Evolutionary conservation across 1,140 invertebrate genomes (phyloP), one percentile per base, ranked within the genome.

Genomic region (Akabosia matsudoensis): DNA sequence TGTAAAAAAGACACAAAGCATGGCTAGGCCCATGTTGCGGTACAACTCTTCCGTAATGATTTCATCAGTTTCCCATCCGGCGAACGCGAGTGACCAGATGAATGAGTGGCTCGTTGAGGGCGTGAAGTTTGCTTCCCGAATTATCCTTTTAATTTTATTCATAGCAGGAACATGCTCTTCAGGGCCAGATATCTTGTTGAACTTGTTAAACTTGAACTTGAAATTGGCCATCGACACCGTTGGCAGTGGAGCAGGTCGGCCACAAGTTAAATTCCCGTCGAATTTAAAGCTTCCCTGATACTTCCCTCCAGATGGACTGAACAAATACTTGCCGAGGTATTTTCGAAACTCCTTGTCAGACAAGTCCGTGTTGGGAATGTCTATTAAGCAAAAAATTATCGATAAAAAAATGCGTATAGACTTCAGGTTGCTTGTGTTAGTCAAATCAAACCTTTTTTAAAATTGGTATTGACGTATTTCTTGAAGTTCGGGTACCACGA

Each of bases 1-100:
- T 56, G 92, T 93, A 18, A 90, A 82, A 88, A 95, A 92, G 1
- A 96, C 93, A 82, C 92, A 93, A 7, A 91, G 78, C 70, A 94
- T 85, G 0, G 93, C 93, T 70, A 95, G 83, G 31, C 89, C 87
- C 70, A 95, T 86, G 85, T 96, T 96, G 75, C 93, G 87, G 72
- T 91, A 89, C 0, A 96, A 88, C 85, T 93, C 92, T 45, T 87
- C 84, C 1, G 89, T 88, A 45, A 93, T 93, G n/a, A 89, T 83
- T 84, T 93, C 91, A 82, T 93, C 91, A 0, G 91, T 92, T 16
- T 90, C 89, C 92, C 92, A 93, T 56, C 89, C 88, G 4, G 87
- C 90, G 82, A 92, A 93, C 52, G 88, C 86, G 83, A 89, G 88
- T 13, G 89, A 88, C 91, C 91, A 92, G 0, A 90, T 88, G 31